Evolutionary conservation across 1,140 invertebrate genomes (phyloP).

Genomic region (Pantala flavescens): DNA sequence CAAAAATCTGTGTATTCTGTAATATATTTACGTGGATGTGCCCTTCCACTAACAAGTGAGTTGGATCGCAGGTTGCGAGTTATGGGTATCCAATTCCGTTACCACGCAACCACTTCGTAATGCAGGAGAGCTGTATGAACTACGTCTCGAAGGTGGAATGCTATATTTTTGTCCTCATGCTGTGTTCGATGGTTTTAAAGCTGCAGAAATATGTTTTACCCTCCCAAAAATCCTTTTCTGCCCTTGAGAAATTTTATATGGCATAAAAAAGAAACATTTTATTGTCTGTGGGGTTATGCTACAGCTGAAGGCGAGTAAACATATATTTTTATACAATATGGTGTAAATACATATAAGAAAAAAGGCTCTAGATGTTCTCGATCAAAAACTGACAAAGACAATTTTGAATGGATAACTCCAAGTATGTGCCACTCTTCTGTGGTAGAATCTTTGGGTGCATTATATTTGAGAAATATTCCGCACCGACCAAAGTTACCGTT

Average conservation of each 20-base stretch:
- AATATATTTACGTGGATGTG: too few species aligned
- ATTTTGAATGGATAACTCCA: neutral
- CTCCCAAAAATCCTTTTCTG: neutral
- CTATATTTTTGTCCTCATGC: neutral
- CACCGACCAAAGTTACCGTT: neutral
- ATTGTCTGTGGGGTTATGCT: conserved; percentile 8
- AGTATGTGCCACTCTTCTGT: neutral
- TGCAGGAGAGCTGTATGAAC: too few species aligned
- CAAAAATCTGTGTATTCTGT: too few species aligned
- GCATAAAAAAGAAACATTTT: neutral
- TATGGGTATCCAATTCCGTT: too few species aligned
- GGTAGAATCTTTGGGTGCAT: neutral
- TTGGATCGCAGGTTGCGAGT: too few species aligned
- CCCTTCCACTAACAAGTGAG: too few species aligned
- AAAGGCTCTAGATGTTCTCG: conserved; percentile 4
- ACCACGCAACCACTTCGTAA: too few species aligned
- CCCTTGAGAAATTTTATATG: neutral
- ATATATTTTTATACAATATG: conserved; percentile 2
- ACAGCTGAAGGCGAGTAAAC: neutral
- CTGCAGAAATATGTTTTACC: neutral
- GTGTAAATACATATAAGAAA: neutral
- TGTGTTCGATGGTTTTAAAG: neutral
- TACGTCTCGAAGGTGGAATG: neutral
- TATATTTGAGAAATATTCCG: neutral
- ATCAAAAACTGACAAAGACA: neutral